phyloP scores from a whole-genome alignment of 1,140 invertebrate species.

The Sitodiplosis mosellana region DNA sequence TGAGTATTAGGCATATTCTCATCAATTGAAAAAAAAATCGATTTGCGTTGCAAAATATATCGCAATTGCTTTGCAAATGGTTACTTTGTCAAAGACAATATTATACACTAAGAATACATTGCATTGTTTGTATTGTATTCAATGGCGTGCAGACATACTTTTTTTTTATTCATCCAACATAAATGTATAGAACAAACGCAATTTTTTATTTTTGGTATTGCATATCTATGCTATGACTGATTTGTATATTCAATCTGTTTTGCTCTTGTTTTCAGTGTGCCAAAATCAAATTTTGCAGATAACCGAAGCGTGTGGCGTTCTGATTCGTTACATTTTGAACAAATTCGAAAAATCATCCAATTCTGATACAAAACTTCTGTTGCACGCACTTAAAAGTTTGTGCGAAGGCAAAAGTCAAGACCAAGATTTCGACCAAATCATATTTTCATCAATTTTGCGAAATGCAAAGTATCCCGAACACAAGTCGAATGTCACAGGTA shows the following conservation, averaged over 20 bases:
- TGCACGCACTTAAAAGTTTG: slow-evolving; percentile 19
- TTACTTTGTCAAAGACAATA: no score
- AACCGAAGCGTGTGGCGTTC: slow-evolving; percentile 18
- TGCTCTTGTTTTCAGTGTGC: slow-evolving; percentile 30
- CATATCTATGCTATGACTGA: background rate
- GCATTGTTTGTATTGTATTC: no score
- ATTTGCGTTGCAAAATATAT: no score
- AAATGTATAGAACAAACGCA: no score
- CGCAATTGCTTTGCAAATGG: no score
- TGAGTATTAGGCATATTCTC: slow-evolving; percentile 31
- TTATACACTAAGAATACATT: no score
- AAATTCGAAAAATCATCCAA: slow-evolving; percentile 17
- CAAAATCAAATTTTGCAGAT: slow-evolving; percentile 35
- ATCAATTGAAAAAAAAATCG: no score
- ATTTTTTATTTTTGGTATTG: no score
- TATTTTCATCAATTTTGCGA: slow-evolving; percentile 15
- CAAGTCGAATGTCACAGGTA: slow-evolving; percentile 13
- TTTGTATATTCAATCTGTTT: slow-evolving; percentile 1
- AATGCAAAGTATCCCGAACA: slow-evolving; percentile 18
- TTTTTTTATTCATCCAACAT: no score
- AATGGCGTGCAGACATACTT: no score
- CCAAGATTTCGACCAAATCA: slow-evolving; percentile 15
- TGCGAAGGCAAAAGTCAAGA: slow-evolving; percentile 13
- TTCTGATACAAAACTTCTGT: slow-evolving; percentile 19
- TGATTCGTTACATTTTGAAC: slow-evolving; percentile 20